phyloP scores from a whole-genome alignment of 2,113 vertebrate species.

The Zapus hudsonius region DNA sequence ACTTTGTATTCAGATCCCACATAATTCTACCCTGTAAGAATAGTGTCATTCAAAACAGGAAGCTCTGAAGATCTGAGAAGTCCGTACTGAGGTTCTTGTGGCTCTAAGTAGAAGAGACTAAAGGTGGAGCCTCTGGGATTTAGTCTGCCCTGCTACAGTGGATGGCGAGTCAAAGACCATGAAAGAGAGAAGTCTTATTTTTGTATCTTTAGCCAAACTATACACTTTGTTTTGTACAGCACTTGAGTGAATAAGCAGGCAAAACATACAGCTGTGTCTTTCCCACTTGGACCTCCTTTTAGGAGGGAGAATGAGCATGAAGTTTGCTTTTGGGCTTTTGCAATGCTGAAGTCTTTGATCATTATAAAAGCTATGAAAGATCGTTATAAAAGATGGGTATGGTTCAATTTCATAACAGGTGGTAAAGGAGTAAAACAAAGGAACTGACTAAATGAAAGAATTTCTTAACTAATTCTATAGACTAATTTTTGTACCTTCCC shows the following conservation, averaged over 20 bases:
- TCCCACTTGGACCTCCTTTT: neutral
- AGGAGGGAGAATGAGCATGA: neutral
- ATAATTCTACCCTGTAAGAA: neutral
- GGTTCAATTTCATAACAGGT: too few relatives aligned
- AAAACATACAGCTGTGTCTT: neutral
- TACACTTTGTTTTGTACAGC: too few relatives aligned
- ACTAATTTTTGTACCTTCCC: neutral
- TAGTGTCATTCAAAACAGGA: neutral
- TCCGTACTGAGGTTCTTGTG: neutral
- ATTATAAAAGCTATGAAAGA: neutral
- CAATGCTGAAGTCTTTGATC: neutral
- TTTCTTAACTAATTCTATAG: neutral
- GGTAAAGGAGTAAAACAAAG: neutral
- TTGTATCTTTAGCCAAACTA: neutral
- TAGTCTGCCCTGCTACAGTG: neutral
- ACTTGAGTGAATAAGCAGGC: neutral
- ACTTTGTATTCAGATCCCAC: neutral
- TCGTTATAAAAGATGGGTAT: too few relatives aligned
- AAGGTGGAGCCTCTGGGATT: neutral
- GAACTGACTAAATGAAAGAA: neutral
- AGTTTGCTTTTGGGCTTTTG: neutral
- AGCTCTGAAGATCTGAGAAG: neutral
- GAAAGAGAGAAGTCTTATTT: neutral
- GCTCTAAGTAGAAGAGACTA: neutral
- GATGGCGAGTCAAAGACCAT: neutral